phyloP scores from a whole-genome alignment of 2,888 invertebrate genomes.

The Lymantria monacha region DNA sequence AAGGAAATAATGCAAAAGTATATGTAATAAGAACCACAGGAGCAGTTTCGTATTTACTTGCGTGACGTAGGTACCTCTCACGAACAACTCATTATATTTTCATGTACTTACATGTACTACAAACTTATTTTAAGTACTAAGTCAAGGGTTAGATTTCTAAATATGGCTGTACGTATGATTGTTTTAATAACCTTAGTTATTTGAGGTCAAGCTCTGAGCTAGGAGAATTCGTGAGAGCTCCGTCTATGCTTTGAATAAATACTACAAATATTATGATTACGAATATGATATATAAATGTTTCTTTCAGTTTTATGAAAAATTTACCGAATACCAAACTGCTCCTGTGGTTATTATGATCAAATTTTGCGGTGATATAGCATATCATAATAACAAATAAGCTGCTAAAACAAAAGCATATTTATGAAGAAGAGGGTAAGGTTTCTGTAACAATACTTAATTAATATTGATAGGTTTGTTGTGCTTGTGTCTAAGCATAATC shows the following conservation, averaged over 20 bases:
- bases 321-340: no score
- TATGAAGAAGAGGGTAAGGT: no score
- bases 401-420: no score
- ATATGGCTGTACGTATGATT: conserved; percentile 18
- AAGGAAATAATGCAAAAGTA: conserved; percentile 6
- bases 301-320: no score
- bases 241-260: conserved; percentile 7
- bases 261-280: neutral
- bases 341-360: no score
- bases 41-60: conserved; percentile 5
- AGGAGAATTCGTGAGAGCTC: conserved; percentile 9
- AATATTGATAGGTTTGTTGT: no score
- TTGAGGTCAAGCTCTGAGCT: conserved; percentile 15
- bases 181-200: conserved; percentile 20
- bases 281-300: no score
- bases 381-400: no score
- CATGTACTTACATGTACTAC: neutral
- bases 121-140: neutral
- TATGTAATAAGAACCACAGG: neutral
- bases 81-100: conserved; percentile 21
- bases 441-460: no score
- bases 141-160: conserved; percentile 11
- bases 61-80: conserved; percentile 12
- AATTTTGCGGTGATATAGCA: no score
- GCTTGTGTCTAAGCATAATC: no score